Conservation (phyloP, 2,797 vertebrate species). For the Acipenser oxyrinchus region DNA sequence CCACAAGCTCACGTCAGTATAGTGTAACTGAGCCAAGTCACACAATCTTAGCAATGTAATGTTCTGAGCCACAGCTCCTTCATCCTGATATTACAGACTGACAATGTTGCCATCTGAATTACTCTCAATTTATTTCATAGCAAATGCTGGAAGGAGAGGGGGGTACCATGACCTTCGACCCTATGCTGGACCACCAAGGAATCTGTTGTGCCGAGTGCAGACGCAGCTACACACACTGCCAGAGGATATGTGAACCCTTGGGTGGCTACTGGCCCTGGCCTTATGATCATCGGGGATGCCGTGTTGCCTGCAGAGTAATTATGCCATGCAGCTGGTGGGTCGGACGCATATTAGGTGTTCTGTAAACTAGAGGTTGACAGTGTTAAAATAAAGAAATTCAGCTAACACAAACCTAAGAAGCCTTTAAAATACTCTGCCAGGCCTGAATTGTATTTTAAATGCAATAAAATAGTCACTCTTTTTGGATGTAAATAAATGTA, state of each 20-base stretch:
- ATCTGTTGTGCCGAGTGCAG: slow-evolving; percentile 86
- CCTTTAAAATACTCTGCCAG: slow-evolving; percentile 5
- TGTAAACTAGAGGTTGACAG: slow-evolving; percentile 44
- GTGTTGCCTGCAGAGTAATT: slow-evolving; percentile 75
- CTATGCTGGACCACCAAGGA: slow-evolving; percentile 85
- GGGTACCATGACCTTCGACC: slow-evolving; percentile 76
- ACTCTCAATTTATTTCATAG: slow-evolving; percentile 37
- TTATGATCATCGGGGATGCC: slow-evolving; percentile 82
- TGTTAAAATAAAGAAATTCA: slow-evolving; percentile 8
- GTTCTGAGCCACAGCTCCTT: no score
- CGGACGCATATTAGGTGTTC: slow-evolving; percentile 77
- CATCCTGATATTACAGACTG: no score
- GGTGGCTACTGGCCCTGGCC: slow-evolving; percentile 79
- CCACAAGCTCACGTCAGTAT: no score
- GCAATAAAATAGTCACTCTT: slow-evolving; percentile 18
- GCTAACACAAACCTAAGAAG: slow-evolving; percentile 22
- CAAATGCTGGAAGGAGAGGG: slow-evolving; percentile 61
- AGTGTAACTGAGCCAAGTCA: no score
- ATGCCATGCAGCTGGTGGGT: slow-evolving; percentile 97
- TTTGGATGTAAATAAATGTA: slow-evolving; percentile 32
- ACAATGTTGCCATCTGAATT: no score
- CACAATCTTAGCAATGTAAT: no score
- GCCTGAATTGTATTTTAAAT: slow-evolving; percentile 25
- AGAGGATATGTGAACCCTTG: slow-evolving; percentile 82
- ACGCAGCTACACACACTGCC: slow-evolving; percentile 82